Conservation (phyloP, 2,113 vertebrate species). For the Macaca nemestrina region DNA sequence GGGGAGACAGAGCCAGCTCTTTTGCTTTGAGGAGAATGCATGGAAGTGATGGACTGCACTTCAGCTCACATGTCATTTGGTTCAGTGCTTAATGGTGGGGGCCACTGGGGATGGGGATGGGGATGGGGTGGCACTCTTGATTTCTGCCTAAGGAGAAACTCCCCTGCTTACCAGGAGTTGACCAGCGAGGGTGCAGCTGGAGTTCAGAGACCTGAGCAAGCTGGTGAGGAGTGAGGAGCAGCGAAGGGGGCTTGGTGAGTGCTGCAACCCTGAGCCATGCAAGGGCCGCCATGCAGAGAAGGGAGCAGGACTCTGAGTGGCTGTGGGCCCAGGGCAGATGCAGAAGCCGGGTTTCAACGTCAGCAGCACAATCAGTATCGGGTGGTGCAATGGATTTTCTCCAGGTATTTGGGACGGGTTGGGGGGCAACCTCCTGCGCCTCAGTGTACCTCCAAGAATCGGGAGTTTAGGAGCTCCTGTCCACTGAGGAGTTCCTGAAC, state of each 20-base stretch:
- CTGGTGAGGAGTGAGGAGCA: background rate
- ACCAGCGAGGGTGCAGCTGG: background rate
- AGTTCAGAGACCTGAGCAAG: background rate
- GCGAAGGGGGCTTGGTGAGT: rapidly evolving
- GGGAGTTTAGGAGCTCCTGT: background rate
- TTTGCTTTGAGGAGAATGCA: background rate
- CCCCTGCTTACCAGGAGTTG: background rate
- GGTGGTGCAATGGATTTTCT: background rate
- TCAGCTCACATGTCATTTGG: background rate
- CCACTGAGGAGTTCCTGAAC: background rate
- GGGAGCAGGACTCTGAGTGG: background rate
- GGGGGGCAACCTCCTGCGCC: no score
- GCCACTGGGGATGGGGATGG: background rate
- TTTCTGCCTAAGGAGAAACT: background rate
- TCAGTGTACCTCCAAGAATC: background rate
- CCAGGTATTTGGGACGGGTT: rapidly evolving
- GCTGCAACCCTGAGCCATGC: rapidly evolving
- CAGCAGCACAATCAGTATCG: background rate
- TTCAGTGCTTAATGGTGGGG: background rate
- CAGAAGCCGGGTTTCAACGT: background rate
- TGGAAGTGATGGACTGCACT: no score
- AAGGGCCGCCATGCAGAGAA: rapidly evolving
- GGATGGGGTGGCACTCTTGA: background rate
- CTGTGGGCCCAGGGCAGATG: background rate
- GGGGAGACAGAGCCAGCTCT: background rate